Base-by-base conservation (phyloP, 2,113 vertebrate species). In the Tor tambroides region DNA sequence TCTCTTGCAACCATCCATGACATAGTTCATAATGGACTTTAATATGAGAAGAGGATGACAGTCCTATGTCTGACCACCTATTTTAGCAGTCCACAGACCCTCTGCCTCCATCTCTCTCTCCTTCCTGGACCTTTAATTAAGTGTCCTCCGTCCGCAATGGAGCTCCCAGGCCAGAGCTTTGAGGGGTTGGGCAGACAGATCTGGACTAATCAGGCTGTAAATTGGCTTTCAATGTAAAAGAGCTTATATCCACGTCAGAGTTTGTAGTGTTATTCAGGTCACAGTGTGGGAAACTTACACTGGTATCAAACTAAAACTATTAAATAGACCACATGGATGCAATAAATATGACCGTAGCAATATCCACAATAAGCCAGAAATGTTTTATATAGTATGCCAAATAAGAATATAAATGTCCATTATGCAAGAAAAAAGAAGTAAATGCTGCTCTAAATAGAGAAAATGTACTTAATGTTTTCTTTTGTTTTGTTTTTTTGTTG, bases 221-320 rank as follows among this genome's bases (percentile, higher is more conserved):
- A 95, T 95, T 95, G 95, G 94, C 94, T 96, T 96, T 94, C 93
- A 87, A 86, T 92, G 43, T 90, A 95, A 95, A 95, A 94, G 94
- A 94, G 94, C 94, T 96, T 95, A 95, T 83, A 91, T 90, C 90
- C 89, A 93, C 92, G 93, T 95, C 94, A 94, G 89, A 89, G 91
- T 90, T 91, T 90, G 83, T 87, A 89, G 80, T 78, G 80, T 87
- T 92, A 94, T 93, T 87, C 93, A 93, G 95, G 94, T 95, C 94
- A 94, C 89, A 90, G 89, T 51, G 75, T 87, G n/a, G 35, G 89
- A 92, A 89, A 90, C 91, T 90, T 91, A 91, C 88, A 88, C 54
- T 14, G 6, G 82, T 94, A 94, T 94, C 92, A 93, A 90, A 72
- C 85, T 78, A 86, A 67, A 69, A 72, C 65, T 15, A n/a, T 23